Conservation (phyloP, 1,140 invertebrate genomes). For the Tetramorium alpestre region DNA sequence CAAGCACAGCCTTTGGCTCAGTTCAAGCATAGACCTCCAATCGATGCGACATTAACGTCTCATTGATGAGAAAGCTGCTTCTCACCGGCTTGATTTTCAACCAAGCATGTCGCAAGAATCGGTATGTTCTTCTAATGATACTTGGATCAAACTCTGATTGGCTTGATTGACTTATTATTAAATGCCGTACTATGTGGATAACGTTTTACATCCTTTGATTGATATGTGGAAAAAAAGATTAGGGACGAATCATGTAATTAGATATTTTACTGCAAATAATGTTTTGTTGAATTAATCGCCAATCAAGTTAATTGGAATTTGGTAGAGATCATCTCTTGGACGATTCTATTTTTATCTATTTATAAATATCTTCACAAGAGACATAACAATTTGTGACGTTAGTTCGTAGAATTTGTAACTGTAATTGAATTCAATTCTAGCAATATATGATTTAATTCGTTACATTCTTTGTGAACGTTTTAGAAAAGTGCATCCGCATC, state of each 20-base stretch:
- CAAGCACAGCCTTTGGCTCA: slow-evolving; percentile 38
- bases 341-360: not conserved
- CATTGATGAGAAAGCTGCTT: not conserved
- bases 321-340: not conserved
- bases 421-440: not conserved
- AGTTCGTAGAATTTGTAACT: not conserved
- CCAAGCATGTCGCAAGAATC: slow-evolving; percentile 65
- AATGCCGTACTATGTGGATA: not conserved
- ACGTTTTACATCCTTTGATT: not conserved
- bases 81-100: not conserved
- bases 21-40: not conserved
- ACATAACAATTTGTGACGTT: not conserved
- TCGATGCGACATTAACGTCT: not conserved
- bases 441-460: not conserved
- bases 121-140: slow-evolving; percentile 51
- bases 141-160: not conserved
- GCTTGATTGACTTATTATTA: not conserved
- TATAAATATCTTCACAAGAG: not conserved
- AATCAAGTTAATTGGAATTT: not conserved
- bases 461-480: slow-evolving; percentile 2
- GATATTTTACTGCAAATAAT: not conserved
- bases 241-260: not conserved
- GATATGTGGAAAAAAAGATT: not conserved
- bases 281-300: not conserved
- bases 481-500: not conserved